A percentile compares a stretch with the other conserved stretches of the same genome.
Conservation (phyloP, 2,797 vertebrate species). For the Clarias platycephalus region DNA sequence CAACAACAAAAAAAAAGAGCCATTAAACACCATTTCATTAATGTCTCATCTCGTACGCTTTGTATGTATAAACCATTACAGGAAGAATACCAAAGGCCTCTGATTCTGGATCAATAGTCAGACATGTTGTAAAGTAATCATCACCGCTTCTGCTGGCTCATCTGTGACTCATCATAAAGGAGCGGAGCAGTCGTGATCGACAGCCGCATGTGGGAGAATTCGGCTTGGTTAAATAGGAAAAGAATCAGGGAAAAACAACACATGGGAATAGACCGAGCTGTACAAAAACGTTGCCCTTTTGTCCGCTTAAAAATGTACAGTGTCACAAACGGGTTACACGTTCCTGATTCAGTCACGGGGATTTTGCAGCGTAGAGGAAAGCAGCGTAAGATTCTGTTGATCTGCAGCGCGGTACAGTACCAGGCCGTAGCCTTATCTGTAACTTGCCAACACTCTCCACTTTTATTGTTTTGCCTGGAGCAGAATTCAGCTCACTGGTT, state of each 20-base stretch:
- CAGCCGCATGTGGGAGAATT: slow-evolving; percentile 30
- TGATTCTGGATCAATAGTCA: background rate
- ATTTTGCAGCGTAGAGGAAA: slow-evolving; percentile 48
- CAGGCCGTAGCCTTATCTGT: slow-evolving; percentile 57
- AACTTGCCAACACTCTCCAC: slow-evolving; percentile 51
- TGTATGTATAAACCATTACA: background rate
- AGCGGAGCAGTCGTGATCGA: background rate
- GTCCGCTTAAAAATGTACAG: slow-evolving; percentile 5
- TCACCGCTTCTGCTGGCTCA: background rate
- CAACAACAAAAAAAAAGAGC: background rate
- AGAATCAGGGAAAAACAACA: slow-evolving; percentile 23
- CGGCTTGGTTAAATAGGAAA: background rate
- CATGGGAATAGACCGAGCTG: slow-evolving; percentile 34
- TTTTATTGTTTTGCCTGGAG: slow-evolving; percentile 54
- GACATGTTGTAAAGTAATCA: slow-evolving; percentile 22
- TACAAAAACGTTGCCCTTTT: slow-evolving; percentile 33
- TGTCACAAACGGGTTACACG: slow-evolving; percentile 55
- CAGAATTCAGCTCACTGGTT: slow-evolving; percentile 9
- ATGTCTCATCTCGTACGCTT: too few relatives aligned
- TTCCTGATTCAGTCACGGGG: slow-evolving; percentile 57
- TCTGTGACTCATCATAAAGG: background rate
- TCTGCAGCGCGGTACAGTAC: slow-evolving; percentile 6
- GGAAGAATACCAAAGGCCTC: background rate
- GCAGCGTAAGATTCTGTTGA: slow-evolving; percentile 34
- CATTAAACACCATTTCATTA: background rate